These are phyloP conservation scores for Danio choprae DNA, from an alignment of 2,797 vertebrate species.

Conservation along the genomic window DNA sequence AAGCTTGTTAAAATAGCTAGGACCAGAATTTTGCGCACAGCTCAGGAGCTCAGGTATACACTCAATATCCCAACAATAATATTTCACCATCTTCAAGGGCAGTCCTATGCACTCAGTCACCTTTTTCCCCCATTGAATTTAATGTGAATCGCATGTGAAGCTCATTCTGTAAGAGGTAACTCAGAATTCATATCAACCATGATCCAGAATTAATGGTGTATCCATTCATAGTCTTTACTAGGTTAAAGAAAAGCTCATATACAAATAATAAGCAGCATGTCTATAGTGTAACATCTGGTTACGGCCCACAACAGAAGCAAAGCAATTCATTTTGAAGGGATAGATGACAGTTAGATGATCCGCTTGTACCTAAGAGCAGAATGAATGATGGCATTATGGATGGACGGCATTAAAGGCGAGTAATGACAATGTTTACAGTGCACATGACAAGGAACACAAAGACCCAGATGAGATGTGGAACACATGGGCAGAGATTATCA, in stretches of 20 bases:
- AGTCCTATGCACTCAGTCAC: no score
- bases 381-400: background rate
- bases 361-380: background rate
- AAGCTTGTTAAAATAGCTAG: no score
- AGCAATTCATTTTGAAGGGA: background rate
- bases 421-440: background rate
- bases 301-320: background rate
- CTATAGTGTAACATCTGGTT: slow-evolving; percentile 32
- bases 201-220: background rate
- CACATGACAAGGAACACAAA: slow-evolving; percentile 3
- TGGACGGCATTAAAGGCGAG: background rate
- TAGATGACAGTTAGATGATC: background rate
- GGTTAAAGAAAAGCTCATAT: background rate
- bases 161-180: no score
- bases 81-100: no score
- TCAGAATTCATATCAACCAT: background rate
- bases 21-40: no score
- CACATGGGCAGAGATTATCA: slow-evolving; percentile 15
- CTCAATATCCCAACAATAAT: no score
- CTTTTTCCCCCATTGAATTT: no score
- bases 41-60: no score
- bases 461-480: background rate
- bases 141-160: no score
- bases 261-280: background rate
- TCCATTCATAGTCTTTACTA: background rate